A percentile compares a stretch with the other conserved stretches of the same genome.
These are phyloP conservation scores for Willowsia nigromaculata DNA, from an alignment of 2,888 invertebrate species.

Conservation along the genomic window DNA sequence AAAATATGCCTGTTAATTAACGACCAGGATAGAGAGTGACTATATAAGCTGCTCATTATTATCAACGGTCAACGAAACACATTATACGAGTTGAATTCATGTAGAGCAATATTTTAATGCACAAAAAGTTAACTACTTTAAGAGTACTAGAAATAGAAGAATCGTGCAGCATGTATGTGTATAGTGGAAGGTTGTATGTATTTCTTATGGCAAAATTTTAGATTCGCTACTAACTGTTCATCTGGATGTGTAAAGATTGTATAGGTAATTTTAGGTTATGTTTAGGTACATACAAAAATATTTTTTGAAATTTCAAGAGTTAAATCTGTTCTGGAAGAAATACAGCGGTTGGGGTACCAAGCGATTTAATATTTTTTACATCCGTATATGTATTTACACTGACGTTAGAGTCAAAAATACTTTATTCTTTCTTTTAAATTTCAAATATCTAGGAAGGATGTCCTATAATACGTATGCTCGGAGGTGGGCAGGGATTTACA, in stretches of 20 bases:
- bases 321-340: not conserved
- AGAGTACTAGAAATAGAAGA: too few species aligned
- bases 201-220: too few species aligned
- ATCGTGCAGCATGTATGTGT: too few species aligned
- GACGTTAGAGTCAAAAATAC: not conserved
- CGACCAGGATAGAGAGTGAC: not conserved
- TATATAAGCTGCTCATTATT: not conserved
- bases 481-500: too few species aligned
- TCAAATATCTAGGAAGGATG: not conserved
- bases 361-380: not conserved
- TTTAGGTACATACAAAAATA: constrained; percentile 5
- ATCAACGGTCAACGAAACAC: not conserved
- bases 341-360: too few species aligned
- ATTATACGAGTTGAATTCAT: not conserved
- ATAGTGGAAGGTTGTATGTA: too few species aligned
- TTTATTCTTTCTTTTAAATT: not conserved
- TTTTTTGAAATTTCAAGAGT: not conserved
- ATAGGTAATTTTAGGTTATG: too few species aligned
- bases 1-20: too few species aligned
- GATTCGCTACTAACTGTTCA: too few species aligned
- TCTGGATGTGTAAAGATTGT: too few species aligned
- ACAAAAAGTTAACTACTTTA: too few species aligned
- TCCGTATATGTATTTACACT: not conserved
- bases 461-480: too few species aligned
- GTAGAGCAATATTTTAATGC: not conserved